A percentile compares a stretch with the other conserved stretches of the same genome.
phyloP scores from a whole-genome alignment of 53 echinoderm and acorn worm species.

The Echinometra lucunter region DNA sequence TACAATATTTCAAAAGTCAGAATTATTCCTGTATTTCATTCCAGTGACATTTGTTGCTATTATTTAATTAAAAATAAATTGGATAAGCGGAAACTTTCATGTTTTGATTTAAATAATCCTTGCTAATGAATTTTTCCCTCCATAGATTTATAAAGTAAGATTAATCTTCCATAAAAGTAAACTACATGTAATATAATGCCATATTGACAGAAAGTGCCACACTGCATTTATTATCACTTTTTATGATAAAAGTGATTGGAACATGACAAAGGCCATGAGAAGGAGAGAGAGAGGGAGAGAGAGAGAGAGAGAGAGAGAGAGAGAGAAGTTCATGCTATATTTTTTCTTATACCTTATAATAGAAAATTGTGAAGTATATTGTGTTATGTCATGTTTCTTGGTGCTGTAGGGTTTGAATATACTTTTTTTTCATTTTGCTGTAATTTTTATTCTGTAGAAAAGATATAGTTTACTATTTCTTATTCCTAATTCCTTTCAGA shows the following conservation, averaged over 20 bases:
- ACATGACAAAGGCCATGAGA: neutral
- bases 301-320: neutral
- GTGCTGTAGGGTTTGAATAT: slow-evolving; percentile 31
- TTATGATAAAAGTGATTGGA: neutral
- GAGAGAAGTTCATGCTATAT: neutral
- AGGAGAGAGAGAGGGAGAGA: neutral
- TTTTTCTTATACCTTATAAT: neutral
- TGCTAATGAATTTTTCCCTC: neutral
- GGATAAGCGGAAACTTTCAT: neutral
- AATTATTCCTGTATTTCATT: neutral
- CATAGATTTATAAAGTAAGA: neutral
- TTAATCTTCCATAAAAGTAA: neutral
- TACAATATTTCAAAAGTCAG: neutral
- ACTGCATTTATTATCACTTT: neutral
- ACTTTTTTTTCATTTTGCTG: slow-evolving; percentile 11
- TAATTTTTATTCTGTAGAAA: slow-evolving; percentile 44
- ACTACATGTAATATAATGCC: neutral
- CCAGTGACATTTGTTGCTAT: neutral
- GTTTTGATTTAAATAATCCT: neutral
- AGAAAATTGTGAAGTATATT: neutral
- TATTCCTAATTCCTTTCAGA: slow-evolving; percentile 6
- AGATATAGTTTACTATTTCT: slow-evolving; percentile 28
- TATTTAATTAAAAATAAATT: neutral
- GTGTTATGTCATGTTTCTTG: slow-evolving; percentile 9
- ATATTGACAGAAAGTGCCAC: neutral